Evolutionary conservation across 2,113 vertebrate genomes (phyloP).

Genomic region (Amphiprion ocellaris): DNA sequence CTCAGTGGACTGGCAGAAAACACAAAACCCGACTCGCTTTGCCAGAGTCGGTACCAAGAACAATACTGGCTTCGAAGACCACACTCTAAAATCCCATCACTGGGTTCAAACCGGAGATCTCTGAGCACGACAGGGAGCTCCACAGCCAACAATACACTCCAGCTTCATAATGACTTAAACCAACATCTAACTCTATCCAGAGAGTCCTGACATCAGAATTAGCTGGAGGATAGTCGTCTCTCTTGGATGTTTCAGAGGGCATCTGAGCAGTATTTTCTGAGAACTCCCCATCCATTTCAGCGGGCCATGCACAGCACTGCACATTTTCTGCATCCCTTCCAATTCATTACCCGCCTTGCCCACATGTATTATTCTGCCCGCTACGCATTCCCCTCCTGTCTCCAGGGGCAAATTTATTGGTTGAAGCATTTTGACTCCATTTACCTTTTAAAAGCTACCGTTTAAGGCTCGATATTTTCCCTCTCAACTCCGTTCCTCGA

Average conservation of each 20-base stretch:
- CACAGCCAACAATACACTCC: background rate
- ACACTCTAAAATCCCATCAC: background rate
- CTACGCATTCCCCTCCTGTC: conserved; percentile 73
- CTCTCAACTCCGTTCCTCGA: conserved; percentile 60
- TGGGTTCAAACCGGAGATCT: background rate
- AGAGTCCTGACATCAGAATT: conserved; percentile 21
- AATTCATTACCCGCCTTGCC: conserved; percentile 82
- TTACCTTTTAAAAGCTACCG: conserved; percentile 82
- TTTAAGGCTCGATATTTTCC: conserved; percentile 79
- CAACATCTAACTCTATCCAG: conserved; percentile 3
- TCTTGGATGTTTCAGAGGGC: conserved; percentile 54
- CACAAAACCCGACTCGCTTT: background rate
- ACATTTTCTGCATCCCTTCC: conserved; percentile 80
- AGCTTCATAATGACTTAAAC: conserved; percentile 12
- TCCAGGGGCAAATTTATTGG: conserved; percentile 83
- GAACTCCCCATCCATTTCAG: conserved; percentile 75
- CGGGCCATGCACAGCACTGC: conserved; percentile 64
- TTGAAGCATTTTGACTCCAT: conserved; percentile 83
- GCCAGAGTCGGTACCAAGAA: background rate
- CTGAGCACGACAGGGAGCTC: background rate
- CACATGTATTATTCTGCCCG: conserved; percentile 82
- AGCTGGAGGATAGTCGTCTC: conserved; percentile 45
- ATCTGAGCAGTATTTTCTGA: conserved; percentile 56
- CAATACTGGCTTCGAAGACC: background rate
- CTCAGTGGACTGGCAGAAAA: conserved; percentile 2